Evolutionary conservation across 2,888 invertebrate species (phyloP), one percentile per base, ranked within the genome.

Genomic region (Andrena praecox): DNA sequence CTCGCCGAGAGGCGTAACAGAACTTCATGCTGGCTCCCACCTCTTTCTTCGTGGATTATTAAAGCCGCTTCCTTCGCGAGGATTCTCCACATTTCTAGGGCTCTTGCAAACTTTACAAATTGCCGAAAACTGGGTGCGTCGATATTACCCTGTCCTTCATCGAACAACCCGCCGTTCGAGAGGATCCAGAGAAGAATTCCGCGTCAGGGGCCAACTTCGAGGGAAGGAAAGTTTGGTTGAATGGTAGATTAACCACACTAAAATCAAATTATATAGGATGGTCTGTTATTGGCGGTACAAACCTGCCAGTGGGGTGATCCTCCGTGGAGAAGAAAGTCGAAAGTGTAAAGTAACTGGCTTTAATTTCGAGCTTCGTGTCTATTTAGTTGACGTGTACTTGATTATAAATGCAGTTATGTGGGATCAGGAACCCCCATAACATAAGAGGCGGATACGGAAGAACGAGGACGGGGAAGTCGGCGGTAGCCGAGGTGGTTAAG

Each of bases 11-110:
- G 66, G 68, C 64, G 70, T 75, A 83, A 79, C 75, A 77, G 60
- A 86, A 84, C 69, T 86, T 77, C 62, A 35, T 35, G 60, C 74
- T 64, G 64, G 64, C 67, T 60, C 63, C 80, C 80, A 82, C 76
- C 68, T 84, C 66, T 60, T 66, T 73, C 71, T 77, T 67, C 31
- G 54, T 64, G 52, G 79, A 72, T 85, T 85, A 84, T 85, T 86
- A 79, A 84, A 85, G 81, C 66, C 33, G 59, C 62, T 62, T 75
- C 73, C 56, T 67, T 59, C 27, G 48, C 64, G 29, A 7, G 63
- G 76, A 66, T 74, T 35, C 73, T 42, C 27, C 62, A 68, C 60
- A 72, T 77, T 75, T 82, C 63, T 68, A 74, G 24, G 71, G 48
- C 10, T 33, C 50, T 73, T 27, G 54, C 56, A 27, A 86, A 60